A percentile compares a stretch with the other conserved stretches of the same genome.
These are phyloP conservation scores for Enoplosus armatus DNA, from an alignment of 2,797 vertebrate species.

Conservation along the genomic window DNA sequence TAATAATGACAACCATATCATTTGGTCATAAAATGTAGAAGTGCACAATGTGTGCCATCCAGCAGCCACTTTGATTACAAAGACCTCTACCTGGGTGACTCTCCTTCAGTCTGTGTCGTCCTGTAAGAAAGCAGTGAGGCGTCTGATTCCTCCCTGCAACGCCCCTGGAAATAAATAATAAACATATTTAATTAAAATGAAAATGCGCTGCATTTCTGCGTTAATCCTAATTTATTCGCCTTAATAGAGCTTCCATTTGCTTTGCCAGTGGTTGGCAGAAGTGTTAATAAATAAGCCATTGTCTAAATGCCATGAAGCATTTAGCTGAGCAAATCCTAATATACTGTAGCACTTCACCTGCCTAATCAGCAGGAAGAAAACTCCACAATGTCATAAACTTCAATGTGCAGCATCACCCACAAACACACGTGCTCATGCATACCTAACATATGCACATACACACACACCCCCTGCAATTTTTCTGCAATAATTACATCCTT, in stretches of 20 bases:
- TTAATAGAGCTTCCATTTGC: slow-evolving; percentile 84
- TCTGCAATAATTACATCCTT: slow-evolving; percentile 71
- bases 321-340: slow-evolving; percentile 79
- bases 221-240: slow-evolving; percentile 86
- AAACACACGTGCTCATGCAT: not conserved
- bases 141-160: slow-evolving; percentile 46
- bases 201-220: slow-evolving; percentile 78
- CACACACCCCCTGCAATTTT: slow-evolving; percentile 33
- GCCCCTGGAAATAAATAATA: slow-evolving; percentile 83
- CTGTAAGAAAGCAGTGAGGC: slow-evolving; percentile 50
- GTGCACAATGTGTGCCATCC: slow-evolving; percentile 30
- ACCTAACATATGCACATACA: not conserved
- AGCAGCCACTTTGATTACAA: slow-evolving; percentile 27
- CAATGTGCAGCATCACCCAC: slow-evolving; percentile 22
- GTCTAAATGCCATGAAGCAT: slow-evolving; percentile 79
- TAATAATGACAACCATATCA: slow-evolving; percentile 61
- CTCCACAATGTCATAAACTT: slow-evolving; percentile 70
- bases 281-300: slow-evolving; percentile 84
- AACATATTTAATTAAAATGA: slow-evolving; percentile 86
- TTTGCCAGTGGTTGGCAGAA: slow-evolving; percentile 75
- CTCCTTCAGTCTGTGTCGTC: slow-evolving; percentile 43
- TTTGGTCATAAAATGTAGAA: slow-evolving; percentile 52
- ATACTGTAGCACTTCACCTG: slow-evolving; percentile 79
- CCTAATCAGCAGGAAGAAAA: slow-evolving; percentile 69
- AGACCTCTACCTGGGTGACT: slow-evolving; percentile 40